Evolutionary conservation across 1,140 invertebrate genomes (phyloP), one percentile per base, ranked within the genome.

Genomic region (Drosophila watanabei): DNA sequence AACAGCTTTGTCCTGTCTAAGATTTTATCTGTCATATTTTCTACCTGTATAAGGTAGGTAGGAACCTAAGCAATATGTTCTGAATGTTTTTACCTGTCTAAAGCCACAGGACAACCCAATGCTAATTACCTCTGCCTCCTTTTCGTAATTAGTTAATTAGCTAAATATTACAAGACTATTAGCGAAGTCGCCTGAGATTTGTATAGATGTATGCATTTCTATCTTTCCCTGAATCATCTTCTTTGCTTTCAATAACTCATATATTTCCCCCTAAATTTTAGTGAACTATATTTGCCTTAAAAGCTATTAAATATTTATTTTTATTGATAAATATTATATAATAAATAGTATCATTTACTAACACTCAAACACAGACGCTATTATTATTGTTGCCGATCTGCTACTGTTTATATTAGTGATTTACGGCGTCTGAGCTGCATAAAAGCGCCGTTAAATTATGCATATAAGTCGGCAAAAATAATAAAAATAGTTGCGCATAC

Each of bases 401-500:
- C 20, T 24, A 33, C 13, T 28, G 16, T 18, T 28, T 14, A 24
- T n/a, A 37, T 48, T 37, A n/a, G 14, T 28, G 6, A 37, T 35
- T 10, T 14, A 24, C 30, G 8, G 7, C 20, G 2, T 7, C 7
- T 41, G 8, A 43, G 14, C 13, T 61, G 68, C 32, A 72, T 73
- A 73, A 73, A 61, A 60, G 8, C 16, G 70, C 46, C 68, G 56
- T 73, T 73, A 60, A 51, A 24, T 10, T 24, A 61, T 52, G 35
- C 70, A 52, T 72, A 73, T 73, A 73, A 73, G 70, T 52, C 45
- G 20, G 18, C 0, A 43, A 11, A 73, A 51, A 52, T 35, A 73
- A 73, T 73, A 61, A 73, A 73, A 73, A 73, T 73, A 52, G 68
- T 73, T 73, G 24, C 70, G 52, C 70, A 73, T 37, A 37, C 24